These are phyloP conservation scores for Tichodroma muraria DNA, from an alignment of 2,113 vertebrate genomes.

Conservation along the genomic window DNA sequence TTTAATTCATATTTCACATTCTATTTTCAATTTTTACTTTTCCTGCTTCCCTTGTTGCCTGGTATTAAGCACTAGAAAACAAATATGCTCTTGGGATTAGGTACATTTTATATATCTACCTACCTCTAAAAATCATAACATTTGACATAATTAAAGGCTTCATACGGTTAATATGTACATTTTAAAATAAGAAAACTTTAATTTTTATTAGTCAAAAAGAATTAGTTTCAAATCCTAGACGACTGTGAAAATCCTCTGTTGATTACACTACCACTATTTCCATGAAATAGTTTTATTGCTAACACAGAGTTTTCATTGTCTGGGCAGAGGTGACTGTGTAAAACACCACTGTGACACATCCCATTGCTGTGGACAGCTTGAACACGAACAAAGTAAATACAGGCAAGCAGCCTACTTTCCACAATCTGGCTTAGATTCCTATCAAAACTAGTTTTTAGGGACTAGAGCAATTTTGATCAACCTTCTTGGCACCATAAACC, in stretches of 20 bases:
- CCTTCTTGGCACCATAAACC: background rate
- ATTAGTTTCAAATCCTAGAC: background rate
- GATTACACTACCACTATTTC: background rate
- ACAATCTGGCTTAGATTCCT: background rate
- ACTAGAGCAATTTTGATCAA: background rate
- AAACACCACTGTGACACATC: background rate
- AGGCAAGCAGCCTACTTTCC: background rate
- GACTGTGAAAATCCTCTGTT: background rate
- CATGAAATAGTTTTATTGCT: background rate
- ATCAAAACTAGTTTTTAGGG: background rate
- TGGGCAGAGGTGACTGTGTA: background rate
- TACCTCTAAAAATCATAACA: background rate
- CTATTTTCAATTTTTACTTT: background rate
- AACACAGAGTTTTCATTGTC: background rate
- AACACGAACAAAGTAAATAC: background rate
- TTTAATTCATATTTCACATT: background rate
- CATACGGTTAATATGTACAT: background rate
- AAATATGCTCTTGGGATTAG: background rate
- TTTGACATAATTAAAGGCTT: background rate
- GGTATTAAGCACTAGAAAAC: background rate
- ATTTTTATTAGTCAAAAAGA: constrained; percentile 3
- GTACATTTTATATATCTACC: background rate
- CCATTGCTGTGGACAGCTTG: background rate
- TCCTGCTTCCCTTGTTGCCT: background rate
- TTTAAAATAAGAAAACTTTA: background rate